Percentiles rank a stretch among this genome's conserved stretches.
phyloP scores from a whole-genome alignment of 2,888 invertebrate genomes.

The Pseudolycoriella hygida region DNA sequence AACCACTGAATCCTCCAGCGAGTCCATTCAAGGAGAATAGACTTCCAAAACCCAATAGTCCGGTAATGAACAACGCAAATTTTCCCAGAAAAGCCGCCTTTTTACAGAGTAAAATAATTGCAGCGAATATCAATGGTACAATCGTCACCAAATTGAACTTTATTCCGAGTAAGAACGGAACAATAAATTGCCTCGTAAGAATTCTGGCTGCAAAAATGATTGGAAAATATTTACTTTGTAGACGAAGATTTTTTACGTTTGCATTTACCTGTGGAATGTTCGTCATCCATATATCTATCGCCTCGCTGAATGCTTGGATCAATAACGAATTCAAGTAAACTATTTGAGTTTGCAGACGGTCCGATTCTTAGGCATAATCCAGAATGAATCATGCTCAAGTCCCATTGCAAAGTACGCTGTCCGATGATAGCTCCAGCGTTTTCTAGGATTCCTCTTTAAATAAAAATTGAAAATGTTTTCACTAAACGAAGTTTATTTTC shows the following conservation, averaged over 20 bases:
- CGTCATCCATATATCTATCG: constrained; percentile 27
- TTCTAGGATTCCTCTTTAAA: constrained; percentile 42
- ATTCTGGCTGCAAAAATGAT: constrained; percentile 38
- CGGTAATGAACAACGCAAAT: constrained; percentile 49
- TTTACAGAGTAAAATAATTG: constrained; percentile 52
- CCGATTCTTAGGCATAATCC: constrained; percentile 58
- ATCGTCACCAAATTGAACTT: constrained; percentile 63
- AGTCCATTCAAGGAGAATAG: constrained; percentile 21
- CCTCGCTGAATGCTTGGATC: constrained; percentile 38
- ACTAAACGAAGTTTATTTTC: not conserved
- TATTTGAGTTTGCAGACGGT: constrained; percentile 49
- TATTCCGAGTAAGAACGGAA: constrained; percentile 61
- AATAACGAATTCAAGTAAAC: constrained; percentile 55
- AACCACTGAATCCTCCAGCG: constrained; percentile 9
- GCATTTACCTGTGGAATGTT: constrained; percentile 21
- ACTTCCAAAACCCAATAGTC: constrained; percentile 41
- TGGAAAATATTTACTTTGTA: not conserved
- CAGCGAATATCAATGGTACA: constrained; percentile 52
- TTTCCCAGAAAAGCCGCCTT: constrained; percentile 62
- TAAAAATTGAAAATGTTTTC: constrained; percentile 9
- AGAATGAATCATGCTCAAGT: constrained; percentile 52
- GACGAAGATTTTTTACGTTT: no score
- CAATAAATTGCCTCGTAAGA: constrained; percentile 49
- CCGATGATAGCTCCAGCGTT: constrained; percentile 49
- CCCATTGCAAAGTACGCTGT: constrained; percentile 55